Evolutionary conservation across 2,113 vertebrate genomes (phyloP).

Genomic region (Laticauda colubrina): DNA sequence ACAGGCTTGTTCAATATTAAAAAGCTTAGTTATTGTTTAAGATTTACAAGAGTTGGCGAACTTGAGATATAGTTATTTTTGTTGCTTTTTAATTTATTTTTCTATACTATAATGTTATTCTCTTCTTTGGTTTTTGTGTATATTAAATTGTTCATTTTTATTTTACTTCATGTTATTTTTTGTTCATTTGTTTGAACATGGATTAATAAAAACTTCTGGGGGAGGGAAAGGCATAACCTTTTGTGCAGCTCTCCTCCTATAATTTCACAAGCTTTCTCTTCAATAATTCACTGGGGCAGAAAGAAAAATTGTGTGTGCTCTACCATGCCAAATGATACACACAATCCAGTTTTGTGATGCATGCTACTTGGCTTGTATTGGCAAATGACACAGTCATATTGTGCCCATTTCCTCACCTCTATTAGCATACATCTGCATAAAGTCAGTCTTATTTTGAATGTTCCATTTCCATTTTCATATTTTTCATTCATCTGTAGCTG

Average conservation of each 20-base stretch:
- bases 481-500: neutral
- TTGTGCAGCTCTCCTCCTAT: neutral
- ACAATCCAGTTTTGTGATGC: neutral
- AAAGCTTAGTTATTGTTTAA: neutral
- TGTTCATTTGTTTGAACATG: neutral
- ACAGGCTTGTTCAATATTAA: neutral
- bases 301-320: neutral
- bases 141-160: neutral
- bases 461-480: neutral
- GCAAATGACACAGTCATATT: neutral
- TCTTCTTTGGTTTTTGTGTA: neutral
- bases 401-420: neutral
- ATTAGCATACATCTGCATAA: neutral
- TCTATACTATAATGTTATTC: neutral
- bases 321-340: neutral
- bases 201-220: neutral
- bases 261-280: neutral
- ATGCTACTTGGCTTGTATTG: neutral
- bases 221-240: neutral
- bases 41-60: neutral
- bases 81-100: neutral
- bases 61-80: neutral
- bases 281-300: neutral
- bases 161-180: neutral
- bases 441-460: neutral